A percentile compares a stretch with the other conserved stretches of the same genome.
These are phyloP conservation scores for Tipula unca DNA, from an alignment of 2,888 invertebrate species.

Conservation along the genomic window DNA sequence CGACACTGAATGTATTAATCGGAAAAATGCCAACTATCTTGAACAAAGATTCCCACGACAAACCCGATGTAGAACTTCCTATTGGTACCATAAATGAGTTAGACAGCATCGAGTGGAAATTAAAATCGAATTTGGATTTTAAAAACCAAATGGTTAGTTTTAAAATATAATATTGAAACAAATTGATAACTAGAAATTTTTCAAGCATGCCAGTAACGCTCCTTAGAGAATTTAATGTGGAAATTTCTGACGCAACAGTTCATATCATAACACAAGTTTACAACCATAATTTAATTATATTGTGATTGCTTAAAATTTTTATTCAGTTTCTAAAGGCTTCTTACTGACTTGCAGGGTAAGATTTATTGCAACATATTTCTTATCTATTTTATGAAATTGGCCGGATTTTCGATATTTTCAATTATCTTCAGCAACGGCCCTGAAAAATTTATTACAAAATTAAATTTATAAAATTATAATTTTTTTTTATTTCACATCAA, in stretches of 20 bases:
- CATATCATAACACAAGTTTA: too few relatives aligned
- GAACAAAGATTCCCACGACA: background rate
- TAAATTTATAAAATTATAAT: too few relatives aligned
- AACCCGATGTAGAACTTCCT: background rate
- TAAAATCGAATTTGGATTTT: background rate
- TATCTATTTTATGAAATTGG: too few relatives aligned
- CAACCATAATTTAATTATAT: too few relatives aligned
- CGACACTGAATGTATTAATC: background rate
- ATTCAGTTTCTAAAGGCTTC: too few relatives aligned
- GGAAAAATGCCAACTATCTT: background rate
- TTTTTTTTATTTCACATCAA: too few relatives aligned
- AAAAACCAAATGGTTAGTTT: background rate
- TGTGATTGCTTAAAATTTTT: too few relatives aligned
- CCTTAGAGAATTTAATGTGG: background rate
- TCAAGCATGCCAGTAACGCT: background rate
- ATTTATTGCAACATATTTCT: too few relatives aligned
- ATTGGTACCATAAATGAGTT: background rate
- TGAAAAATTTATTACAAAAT: too few relatives aligned
- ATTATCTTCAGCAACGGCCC: too few relatives aligned
- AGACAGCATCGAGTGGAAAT: background rate
- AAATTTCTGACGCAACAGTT: background rate
- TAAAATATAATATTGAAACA: background rate
- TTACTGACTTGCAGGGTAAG: too few relatives aligned
- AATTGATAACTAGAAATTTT: background rate
- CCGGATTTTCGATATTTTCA: too few relatives aligned